These are phyloP conservation scores for Ormia ochracea DNA, from an alignment of 2,888 invertebrate genomes.

Conservation along the genomic window DNA sequence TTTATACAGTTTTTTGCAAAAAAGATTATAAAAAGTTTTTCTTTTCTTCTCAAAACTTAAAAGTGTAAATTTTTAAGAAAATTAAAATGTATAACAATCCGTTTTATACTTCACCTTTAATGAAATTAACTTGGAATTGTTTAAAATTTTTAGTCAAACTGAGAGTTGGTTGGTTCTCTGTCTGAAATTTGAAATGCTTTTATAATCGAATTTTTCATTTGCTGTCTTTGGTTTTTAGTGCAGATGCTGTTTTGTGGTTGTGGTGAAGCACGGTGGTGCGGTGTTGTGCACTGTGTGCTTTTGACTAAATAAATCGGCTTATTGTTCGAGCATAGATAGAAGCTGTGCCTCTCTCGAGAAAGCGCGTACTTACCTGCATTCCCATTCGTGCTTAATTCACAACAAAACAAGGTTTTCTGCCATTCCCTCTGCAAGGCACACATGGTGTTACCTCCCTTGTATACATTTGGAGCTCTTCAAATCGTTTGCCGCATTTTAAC, in stretches of 20 bases:
- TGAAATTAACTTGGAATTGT: too few relatives aligned
- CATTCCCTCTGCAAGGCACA: neutral
- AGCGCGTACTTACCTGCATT: slow-evolving; percentile 47
- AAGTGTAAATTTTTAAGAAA: too few relatives aligned
- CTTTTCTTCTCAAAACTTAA: too few relatives aligned
- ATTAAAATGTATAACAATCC: too few relatives aligned
- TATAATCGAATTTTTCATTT: neutral
- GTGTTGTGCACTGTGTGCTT: slow-evolving; percentile 27
- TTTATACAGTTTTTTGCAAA: too few relatives aligned
- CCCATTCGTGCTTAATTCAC: slow-evolving; percentile 49
- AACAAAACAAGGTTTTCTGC: slow-evolving; percentile 17
- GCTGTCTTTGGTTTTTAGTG: neutral
- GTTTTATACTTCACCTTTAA: too few relatives aligned
- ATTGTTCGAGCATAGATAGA: slow-evolving; percentile 54
- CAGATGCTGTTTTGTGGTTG: neutral
- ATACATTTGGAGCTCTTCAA: neutral
- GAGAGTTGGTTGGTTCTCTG: neutral
- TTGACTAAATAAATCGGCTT: slow-evolving; percentile 55
- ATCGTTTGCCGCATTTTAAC: neutral
- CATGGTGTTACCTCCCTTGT: neutral
- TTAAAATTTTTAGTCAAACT: neutral
- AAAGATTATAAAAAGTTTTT: too few relatives aligned
- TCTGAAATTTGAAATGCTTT: neutral
- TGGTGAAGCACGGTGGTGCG: neutral
- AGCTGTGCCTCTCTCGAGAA: slow-evolving; percentile 53